phyloP scores from a whole-genome alignment of 2,888 invertebrate species.

The Tetramorium bicarinatum region DNA sequence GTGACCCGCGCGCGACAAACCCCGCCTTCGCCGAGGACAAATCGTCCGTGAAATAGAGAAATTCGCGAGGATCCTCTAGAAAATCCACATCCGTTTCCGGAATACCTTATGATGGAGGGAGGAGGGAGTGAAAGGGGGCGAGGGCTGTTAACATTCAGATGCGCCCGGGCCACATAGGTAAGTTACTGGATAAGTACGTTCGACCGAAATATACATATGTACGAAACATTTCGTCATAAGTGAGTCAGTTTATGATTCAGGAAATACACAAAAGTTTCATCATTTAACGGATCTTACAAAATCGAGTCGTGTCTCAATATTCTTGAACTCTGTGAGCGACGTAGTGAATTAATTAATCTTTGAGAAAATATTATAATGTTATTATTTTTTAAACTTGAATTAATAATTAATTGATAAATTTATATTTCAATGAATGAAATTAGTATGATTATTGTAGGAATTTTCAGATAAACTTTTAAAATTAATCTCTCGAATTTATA shows the following conservation, averaged over 20 bases:
- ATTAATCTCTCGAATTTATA: not conserved
- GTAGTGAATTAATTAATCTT: not conserved
- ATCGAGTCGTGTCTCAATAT: not conserved
- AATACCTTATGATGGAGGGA: slow-evolving; percentile 68
- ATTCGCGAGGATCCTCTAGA: slow-evolving; percentile 72
- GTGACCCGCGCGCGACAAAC: slow-evolving; percentile 65
- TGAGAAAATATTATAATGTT: not conserved
- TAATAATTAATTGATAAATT: not conserved
- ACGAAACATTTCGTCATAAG: slow-evolving; percentile 24
- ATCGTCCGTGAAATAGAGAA: slow-evolving; percentile 77
- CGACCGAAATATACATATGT: slow-evolving; percentile 51
- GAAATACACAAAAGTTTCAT: slow-evolving; percentile 3
- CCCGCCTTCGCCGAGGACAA: slow-evolving; percentile 64
- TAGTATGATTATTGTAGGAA: no score
- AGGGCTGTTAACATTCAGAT: slow-evolving; percentile 69
- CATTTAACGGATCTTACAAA: not conserved
- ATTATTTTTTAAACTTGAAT: not conserved
- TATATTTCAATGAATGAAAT: slow-evolving; percentile 11
- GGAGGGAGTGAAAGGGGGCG: not conserved
- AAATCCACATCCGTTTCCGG: slow-evolving; percentile 73
- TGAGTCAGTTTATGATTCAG: slow-evolving; percentile 3
- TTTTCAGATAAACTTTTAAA: not conserved
- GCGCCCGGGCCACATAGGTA: not conserved
- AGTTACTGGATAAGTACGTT: slow-evolving; percentile 47
- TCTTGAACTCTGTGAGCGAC: not conserved